Conservation (phyloP, 2,113 vertebrate genomes). For the Ophiodon elongatus region DNA sequence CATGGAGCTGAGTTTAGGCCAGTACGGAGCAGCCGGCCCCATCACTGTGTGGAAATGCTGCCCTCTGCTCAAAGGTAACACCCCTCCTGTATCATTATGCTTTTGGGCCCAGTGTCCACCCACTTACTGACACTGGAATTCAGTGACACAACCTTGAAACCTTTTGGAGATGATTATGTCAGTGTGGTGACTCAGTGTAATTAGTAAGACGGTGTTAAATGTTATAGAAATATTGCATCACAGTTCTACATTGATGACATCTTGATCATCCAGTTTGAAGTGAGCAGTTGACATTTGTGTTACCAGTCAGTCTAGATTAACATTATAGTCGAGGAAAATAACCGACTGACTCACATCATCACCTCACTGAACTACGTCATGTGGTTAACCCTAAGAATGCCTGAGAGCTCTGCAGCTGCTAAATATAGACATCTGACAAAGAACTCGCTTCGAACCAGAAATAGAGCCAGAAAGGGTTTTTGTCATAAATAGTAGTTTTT, state of each 20-base stretch:
- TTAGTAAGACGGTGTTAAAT: neutral
- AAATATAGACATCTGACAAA: slow-evolving; percentile 11
- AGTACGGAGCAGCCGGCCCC: slow-evolving; percentile 85
- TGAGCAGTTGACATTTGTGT: neutral
- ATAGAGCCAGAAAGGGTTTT: neutral
- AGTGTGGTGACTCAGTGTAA: neutral
- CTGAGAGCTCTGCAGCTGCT: neutral
- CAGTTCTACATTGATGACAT: neutral
- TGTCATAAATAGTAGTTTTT: neutral
- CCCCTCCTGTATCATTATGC: neutral
- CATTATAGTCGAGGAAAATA: slow-evolving; percentile 9
- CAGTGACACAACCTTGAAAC: neutral
- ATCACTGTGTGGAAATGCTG: slow-evolving; percentile 90
- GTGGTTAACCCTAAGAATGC: slow-evolving; percentile 1
- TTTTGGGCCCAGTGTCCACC: neutral
- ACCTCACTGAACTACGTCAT: neutral
- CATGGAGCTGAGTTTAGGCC: slow-evolving; percentile 90
- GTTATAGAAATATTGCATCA: neutral
- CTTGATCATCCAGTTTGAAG: slow-evolving; percentile 9
- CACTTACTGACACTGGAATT: neutral
- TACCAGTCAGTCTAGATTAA: slow-evolving; percentile 23
- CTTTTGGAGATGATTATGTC: neutral
- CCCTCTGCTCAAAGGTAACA: slow-evolving; percentile 88
- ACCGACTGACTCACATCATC: slow-evolving; percentile 17
- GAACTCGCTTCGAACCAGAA: neutral